Percentiles rank a stretch among this genome's conserved stretches.
These are phyloP conservation scores for Crenuchus spilurus DNA, from an alignment of 2,797 vertebrate genomes.

Conservation along the genomic window DNA sequence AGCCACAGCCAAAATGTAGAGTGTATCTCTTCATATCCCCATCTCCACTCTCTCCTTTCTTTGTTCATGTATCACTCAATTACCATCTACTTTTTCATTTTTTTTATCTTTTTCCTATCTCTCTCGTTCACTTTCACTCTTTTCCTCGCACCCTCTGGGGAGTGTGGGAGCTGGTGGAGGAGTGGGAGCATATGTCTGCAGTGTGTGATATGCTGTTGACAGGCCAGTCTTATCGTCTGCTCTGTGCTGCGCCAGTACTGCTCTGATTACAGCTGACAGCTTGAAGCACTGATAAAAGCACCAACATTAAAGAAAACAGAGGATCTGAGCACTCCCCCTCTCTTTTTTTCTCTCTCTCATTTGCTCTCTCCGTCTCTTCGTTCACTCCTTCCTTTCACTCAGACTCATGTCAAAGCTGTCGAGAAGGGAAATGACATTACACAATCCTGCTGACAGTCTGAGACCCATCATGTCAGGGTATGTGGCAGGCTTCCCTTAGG, in stretches of 20 bases:
- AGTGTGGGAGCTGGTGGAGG: conserved; percentile 68
- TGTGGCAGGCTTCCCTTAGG: conserved; percentile 77
- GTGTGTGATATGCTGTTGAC: conserved; percentile 71
- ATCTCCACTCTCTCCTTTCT: too few species aligned
- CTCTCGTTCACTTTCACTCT: conserved; percentile 17
- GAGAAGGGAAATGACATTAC: conserved; percentile 78
- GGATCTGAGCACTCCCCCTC: conserved; percentile 61
- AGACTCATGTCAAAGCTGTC: conserved; percentile 76
- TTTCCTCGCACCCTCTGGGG: conserved; percentile 65
- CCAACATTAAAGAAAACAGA: conserved; percentile 79
- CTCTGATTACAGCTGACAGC: conserved; percentile 80
- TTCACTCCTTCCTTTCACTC: conserved; percentile 52
- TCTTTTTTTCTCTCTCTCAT: conserved; percentile 63
- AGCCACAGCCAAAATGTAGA: too few species aligned
- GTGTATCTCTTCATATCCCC: too few species aligned
- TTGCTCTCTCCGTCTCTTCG: conserved; percentile 53
- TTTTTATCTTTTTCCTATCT: conserved; percentile 6
- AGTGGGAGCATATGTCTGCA: conserved; percentile 73
- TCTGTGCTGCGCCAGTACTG: conserved; percentile 68
- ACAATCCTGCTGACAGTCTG: conserved; percentile 74
- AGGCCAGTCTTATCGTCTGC: conserved; percentile 74
- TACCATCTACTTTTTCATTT: not conserved
- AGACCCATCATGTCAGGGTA: conserved; percentile 76
- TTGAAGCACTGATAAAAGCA: conserved; percentile 79
- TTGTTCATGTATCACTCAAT: too few species aligned